phyloP scores from a whole-genome alignment of 2,113 vertebrate species.

The Aythya baeri region DNA sequence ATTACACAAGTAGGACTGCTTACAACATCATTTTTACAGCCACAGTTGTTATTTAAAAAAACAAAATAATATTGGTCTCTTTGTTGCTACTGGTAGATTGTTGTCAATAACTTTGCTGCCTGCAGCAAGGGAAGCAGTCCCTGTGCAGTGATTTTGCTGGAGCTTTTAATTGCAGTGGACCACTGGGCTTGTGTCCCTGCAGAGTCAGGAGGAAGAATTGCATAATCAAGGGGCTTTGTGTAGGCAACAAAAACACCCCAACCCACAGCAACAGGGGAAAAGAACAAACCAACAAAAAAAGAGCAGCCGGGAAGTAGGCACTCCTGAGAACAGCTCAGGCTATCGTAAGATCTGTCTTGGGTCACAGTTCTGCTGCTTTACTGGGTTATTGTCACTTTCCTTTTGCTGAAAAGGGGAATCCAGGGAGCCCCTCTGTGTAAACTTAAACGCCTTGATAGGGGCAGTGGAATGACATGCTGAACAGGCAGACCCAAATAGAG shows the following conservation, averaged over 20 bases:
- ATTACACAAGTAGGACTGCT: background rate
- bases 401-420: background rate
- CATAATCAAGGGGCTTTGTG: background rate
- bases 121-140: background rate
- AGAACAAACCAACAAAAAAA: background rate
- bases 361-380: background rate
- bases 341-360: background rate
- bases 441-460: background rate
- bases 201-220: background rate
- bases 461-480: background rate
- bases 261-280: background rate
- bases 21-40: background rate
- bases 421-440: background rate
- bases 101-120: background rate
- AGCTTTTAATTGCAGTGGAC: slow-evolving; percentile 7
- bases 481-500: background rate
- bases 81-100: background rate
- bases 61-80: background rate
- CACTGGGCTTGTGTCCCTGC: background rate
- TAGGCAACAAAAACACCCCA: background rate
- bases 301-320: background rate
- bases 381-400: background rate
- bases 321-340: background rate
- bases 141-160: background rate
- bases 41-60: background rate